These are phyloP conservation scores for Rhagophthalmus giganteus DNA, from an alignment of 2,888 invertebrate genomes.

Conservation along the genomic window DNA sequence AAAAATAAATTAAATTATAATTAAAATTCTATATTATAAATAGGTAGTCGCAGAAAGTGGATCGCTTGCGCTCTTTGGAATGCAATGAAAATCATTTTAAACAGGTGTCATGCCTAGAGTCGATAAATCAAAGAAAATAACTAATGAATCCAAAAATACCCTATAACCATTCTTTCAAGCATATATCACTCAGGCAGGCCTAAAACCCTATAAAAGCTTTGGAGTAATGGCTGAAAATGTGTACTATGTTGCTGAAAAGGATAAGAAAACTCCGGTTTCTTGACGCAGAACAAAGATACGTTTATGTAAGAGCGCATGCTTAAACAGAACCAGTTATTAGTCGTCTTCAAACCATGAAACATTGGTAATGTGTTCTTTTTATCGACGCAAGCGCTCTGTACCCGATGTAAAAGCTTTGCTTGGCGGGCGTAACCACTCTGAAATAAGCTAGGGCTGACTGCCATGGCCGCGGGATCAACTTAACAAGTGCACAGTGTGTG, in stretches of 20 bases:
- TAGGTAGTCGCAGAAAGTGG: no score
- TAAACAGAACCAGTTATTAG: constrained; percentile 36
- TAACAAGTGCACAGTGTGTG: constrained; percentile 45
- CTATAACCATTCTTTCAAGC: constrained; percentile 41
- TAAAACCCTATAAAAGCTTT: constrained; percentile 42
- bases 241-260: constrained; percentile 29
- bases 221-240: constrained; percentile 41
- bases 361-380: constrained; percentile 37
- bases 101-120: constrained; percentile 49
- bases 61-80: no score
- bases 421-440: constrained; percentile 53
- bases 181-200: constrained; percentile 34
- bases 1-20: no score
- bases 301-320: constrained; percentile 43
- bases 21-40: no score
- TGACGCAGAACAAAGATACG: constrained; percentile 18
- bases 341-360: constrained; percentile 39
- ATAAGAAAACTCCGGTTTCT: constrained; percentile 15
- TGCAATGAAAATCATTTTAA: no score
- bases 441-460: constrained; percentile 40
- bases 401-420: constrained; percentile 44
- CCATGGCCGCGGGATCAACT: constrained; percentile 47
- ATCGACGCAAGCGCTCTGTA: constrained; percentile 48
- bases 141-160: constrained; percentile 50
- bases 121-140: constrained; percentile 49